phyloP scores from a whole-genome alignment of 2,888 invertebrate genomes.

The Automeris io region DNA sequence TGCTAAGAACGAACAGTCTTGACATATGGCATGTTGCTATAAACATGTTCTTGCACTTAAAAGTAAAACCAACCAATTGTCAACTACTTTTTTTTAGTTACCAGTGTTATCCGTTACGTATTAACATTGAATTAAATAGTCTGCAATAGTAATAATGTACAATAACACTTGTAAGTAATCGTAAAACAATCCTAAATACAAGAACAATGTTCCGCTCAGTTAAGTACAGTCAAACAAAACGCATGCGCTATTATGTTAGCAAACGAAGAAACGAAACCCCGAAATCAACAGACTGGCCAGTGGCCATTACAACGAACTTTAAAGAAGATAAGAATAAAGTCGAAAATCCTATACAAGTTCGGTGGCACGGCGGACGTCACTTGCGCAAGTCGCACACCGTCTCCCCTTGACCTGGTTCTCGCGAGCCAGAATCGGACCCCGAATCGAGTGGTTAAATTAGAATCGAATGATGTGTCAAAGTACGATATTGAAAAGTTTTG shows the following conservation, averaged over 20 bases:
- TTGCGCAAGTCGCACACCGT: slow-evolving; percentile 32
- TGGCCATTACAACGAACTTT: neutral
- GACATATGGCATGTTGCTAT: too few relatives aligned
- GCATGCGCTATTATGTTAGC: too few relatives aligned
- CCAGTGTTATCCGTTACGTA: too few relatives aligned
- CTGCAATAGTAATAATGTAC: too few relatives aligned
- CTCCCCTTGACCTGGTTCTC: slow-evolving; percentile 53
- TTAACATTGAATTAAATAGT: too few relatives aligned
- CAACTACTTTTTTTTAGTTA: too few relatives aligned
- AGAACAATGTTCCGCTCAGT: neutral
- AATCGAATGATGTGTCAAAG: slow-evolving; percentile 19
- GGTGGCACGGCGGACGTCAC: slow-evolving; percentile 17
- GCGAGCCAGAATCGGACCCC: slow-evolving; percentile 42
- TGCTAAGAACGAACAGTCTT: too few relatives aligned
- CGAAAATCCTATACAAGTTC: neutral
- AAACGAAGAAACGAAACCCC: too few relatives aligned
- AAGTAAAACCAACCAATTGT: too few relatives aligned
- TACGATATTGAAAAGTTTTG: slow-evolving; percentile 15
- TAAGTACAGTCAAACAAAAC: neutral
- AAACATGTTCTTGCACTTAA: too few relatives aligned
- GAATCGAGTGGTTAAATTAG: slow-evolving; percentile 35
- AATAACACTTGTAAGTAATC: too few relatives aligned
- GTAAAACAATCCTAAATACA: too few relatives aligned
- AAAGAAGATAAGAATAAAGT: neutral
- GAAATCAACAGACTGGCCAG: neutral